Conservation (phyloP, 2,797 vertebrate species). For the Hydrolagus colliei region DNA sequence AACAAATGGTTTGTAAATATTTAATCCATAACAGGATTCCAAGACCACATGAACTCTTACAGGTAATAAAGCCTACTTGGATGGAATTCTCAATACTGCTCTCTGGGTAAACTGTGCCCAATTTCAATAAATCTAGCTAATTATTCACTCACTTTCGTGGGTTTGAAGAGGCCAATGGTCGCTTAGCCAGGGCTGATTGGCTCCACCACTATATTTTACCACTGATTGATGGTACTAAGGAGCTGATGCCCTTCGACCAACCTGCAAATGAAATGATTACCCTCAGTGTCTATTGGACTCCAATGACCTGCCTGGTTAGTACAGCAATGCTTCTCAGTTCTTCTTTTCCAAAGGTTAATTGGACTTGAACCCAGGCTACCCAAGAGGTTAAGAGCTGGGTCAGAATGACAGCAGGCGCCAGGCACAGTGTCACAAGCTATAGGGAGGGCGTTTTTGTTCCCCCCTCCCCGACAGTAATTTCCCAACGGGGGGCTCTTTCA, state of each 20-base stretch:
- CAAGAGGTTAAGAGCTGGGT: slow-evolving; percentile 86
- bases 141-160: background rate
- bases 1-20: slow-evolving; percentile 18
- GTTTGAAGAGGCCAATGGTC: background rate
- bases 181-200: slow-evolving; percentile 48
- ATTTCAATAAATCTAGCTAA: slow-evolving; percentile 24
- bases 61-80: background rate
- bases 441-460: slow-evolving; percentile 54
- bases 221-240: slow-evolving; percentile 81
- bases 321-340: slow-evolving; percentile 65
- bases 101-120: background rate
- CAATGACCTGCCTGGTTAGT: slow-evolving; percentile 79
- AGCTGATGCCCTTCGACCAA: slow-evolving; percentile 77
- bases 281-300: slow-evolving; percentile 58
- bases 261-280: slow-evolving; percentile 91
- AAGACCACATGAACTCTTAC: background rate
- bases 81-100: background rate
- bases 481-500: slow-evolving; percentile 55
- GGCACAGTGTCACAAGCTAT: background rate
- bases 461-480: slow-evolving; percentile 72
- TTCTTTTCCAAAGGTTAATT: slow-evolving; percentile 83
- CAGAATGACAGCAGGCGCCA: slow-evolving; percentile 71
- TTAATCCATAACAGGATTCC: background rate
- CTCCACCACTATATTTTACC: slow-evolving; percentile 57
- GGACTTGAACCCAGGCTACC: slow-evolving; percentile 94